A percentile compares a stretch with the other conserved stretches of the same genome.
Evolutionary conservation across 2,797 vertebrate species (phyloP).

Genomic region (Sphenopsis melanotis): DNA sequence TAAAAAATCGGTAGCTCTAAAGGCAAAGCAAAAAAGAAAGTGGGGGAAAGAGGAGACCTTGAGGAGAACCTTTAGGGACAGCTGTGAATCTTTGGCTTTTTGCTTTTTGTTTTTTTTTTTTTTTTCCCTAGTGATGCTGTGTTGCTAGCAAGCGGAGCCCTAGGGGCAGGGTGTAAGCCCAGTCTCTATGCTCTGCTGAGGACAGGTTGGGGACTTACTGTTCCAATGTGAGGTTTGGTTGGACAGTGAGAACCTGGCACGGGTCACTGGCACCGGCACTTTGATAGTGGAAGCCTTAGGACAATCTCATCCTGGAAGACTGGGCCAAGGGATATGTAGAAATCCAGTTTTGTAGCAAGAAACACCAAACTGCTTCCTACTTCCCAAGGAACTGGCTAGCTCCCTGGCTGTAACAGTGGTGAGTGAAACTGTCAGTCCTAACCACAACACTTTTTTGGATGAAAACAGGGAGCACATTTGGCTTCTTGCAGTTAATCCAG

Average conservation of each 20-base stretch:
- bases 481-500: background rate
- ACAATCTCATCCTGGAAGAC: background rate
- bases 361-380: background rate
- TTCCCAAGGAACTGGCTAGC: background rate
- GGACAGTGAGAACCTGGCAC: background rate
- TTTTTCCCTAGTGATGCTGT: background rate
- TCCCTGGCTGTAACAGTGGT: background rate
- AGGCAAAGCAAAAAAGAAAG: background rate
- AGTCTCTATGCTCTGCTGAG: background rate
- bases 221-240: background rate
- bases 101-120: background rate
- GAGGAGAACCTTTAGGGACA: background rate
- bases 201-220: background rate
- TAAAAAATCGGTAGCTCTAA: background rate
- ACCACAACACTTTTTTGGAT: background rate
- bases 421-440: background rate
- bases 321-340: background rate
- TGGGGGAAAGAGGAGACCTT: background rate
- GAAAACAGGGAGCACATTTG: background rate
- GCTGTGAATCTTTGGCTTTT: background rate
- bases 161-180: background rate
- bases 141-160: background rate
- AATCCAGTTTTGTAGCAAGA: background rate
- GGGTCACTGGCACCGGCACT: fast-evolving
- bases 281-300: background rate